Conservation (phyloP, 2,113 vertebrate genomes). For the Lagopus muta region DNA sequence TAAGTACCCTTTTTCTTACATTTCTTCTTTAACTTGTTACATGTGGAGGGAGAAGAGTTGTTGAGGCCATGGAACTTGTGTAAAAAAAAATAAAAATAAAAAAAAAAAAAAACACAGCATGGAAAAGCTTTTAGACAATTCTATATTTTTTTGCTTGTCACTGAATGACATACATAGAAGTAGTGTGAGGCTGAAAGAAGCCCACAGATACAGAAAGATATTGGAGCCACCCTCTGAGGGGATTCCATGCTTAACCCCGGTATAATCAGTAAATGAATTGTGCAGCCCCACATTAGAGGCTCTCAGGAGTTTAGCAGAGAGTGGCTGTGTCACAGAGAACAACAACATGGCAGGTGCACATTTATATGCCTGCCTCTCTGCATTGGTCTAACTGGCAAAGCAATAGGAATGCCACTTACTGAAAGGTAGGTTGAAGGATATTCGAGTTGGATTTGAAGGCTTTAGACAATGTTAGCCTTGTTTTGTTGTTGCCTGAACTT, state of each 20-base stretch:
- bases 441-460: not conserved
- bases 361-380: not conserved
- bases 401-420: not conserved
- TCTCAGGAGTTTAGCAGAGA: not conserved
- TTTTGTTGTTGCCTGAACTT: not conserved
- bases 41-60: not conserved
- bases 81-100: not conserved
- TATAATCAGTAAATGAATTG: not conserved
- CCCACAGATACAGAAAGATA: not conserved
- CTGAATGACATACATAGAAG: not conserved
- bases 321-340: not conserved
- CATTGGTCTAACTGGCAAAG: not conserved
- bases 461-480: not conserved
- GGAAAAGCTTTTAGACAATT: not conserved
- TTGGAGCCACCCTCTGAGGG: not conserved
- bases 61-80: not conserved
- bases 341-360: not conserved
- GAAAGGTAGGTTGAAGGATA: not conserved
- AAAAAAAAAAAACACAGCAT: not conserved
- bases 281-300: not conserved
- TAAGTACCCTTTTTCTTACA: slow-evolving; percentile 1
- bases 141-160: not conserved
- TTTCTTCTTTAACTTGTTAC: slow-evolving; percentile 17
- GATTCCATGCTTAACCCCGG: not conserved
- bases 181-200: not conserved